Evolutionary conservation across 2,113 vertebrate species (phyloP).

Genomic region (Romanogobio albipinnatus): DNA sequence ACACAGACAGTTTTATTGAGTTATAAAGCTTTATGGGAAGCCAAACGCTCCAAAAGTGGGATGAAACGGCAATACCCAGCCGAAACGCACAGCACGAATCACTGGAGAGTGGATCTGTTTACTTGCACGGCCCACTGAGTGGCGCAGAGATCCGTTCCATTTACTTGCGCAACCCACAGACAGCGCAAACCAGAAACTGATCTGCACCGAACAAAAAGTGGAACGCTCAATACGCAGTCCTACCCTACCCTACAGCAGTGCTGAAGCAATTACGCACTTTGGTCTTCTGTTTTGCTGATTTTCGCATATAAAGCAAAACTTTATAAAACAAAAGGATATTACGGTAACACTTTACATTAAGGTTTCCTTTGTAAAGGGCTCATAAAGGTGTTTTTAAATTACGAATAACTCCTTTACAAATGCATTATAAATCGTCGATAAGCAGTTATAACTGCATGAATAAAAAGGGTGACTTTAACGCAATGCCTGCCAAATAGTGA

Average conservation of each 20-base stretch:
- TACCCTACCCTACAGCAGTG: background rate
- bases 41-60: background rate
- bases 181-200: conserved; percentile 5
- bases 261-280: background rate
- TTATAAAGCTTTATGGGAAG: background rate
- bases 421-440: no score
- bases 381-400: no score
- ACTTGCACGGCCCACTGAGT: background rate
- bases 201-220: background rate
- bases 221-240: background rate
- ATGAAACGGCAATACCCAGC: background rate
- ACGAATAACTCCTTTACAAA: no score
- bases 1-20: conserved; percentile 11
- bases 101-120: conserved; percentile 3
- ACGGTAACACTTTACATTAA: no score
- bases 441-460: no score
- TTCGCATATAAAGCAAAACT: background rate
- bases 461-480: no score
- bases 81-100: background rate
- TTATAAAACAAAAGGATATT: background rate
- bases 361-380: no score
- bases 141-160: background rate
- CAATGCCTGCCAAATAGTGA: no score
- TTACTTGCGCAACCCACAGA: background rate
- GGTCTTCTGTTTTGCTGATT: background rate